phyloP scores from a whole-genome alignment of 2,888 invertebrate genomes.

The Drosophila limbata region DNA sequence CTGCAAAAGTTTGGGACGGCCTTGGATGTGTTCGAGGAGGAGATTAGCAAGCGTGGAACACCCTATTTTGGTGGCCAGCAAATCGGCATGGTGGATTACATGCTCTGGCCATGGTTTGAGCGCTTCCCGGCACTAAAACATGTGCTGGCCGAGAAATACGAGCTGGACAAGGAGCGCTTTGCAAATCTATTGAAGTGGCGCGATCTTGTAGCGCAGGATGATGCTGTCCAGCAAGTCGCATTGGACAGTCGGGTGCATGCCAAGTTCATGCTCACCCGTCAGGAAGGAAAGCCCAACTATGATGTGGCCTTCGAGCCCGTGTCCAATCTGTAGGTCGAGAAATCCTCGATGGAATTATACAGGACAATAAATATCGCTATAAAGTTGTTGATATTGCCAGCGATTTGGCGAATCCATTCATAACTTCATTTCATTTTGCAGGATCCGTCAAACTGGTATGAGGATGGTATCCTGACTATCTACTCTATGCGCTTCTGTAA shows the following conservation, averaged over 20 bases:
- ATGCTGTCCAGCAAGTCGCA: conserved; percentile 89
- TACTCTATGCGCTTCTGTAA: conserved; percentile 94
- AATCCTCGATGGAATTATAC: not conserved
- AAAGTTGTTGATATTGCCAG: conserved; percentile 39
- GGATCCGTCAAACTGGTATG: conserved; percentile 21
- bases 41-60: conserved; percentile 88
- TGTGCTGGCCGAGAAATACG: conserved; percentile 87
- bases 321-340: not conserved
- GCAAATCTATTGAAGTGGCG: conserved; percentile 55
- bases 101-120: conserved; percentile 95
- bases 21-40: conserved; percentile 89
- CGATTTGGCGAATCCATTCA: not conserved
- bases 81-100: conserved; percentile 92
- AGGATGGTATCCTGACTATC: conserved; percentile 87
- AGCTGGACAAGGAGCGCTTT: conserved; percentile 59
- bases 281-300: conserved; percentile 88
- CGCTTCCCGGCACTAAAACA: conserved; percentile 87
- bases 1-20: conserved; percentile 84
- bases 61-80: conserved; percentile 89
- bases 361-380: conserved; percentile 17
- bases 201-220: conserved; percentile 89
- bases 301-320: conserved; percentile 59
- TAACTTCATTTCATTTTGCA: not conserved
- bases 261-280: conserved; percentile 89
- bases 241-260: conserved; percentile 90